phyloP scores from a whole-genome alignment of 2,113 vertebrate genomes.

The Okapia johnstoni region DNA sequence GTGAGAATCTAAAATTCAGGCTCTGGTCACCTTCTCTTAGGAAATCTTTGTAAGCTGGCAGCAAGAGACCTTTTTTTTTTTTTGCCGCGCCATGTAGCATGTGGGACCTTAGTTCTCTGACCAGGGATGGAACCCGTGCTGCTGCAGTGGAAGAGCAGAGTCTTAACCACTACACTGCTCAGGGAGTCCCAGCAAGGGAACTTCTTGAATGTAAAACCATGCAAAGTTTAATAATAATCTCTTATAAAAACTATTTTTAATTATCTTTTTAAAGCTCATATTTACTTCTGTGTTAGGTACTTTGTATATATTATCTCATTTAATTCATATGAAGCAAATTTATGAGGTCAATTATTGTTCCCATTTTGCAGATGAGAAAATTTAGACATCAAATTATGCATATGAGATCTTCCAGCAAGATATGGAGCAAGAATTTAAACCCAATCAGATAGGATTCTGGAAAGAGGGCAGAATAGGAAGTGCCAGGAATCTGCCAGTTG shows the following conservation, averaged over 20 bases:
- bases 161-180: not conserved
- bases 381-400: not conserved
- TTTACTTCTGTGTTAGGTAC: not conserved
- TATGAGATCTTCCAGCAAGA: not conserved
- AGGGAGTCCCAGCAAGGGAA: not conserved
- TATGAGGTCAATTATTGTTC: not conserved
- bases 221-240: not conserved
- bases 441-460: not conserved
- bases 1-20: not conserved
- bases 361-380: not conserved
- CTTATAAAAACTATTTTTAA: not conserved
- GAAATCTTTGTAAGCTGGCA: not conserved
- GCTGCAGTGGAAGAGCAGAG: not conserved
- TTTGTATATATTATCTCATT: not conserved
- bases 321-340: not conserved
- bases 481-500: not conserved
- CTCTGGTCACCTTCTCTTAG: not conserved
- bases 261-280: not conserved
- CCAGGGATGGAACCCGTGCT: rapidly evolving
- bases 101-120: not conserved
- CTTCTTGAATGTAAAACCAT: not conserved
- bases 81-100: not conserved
- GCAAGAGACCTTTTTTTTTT: not conserved
- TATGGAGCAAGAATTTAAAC: not conserved
- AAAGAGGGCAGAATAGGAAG: not conserved